Base-by-base conservation (phyloP, 1,140 invertebrate genomes). In the Drosophila gunungcola region DNA sequence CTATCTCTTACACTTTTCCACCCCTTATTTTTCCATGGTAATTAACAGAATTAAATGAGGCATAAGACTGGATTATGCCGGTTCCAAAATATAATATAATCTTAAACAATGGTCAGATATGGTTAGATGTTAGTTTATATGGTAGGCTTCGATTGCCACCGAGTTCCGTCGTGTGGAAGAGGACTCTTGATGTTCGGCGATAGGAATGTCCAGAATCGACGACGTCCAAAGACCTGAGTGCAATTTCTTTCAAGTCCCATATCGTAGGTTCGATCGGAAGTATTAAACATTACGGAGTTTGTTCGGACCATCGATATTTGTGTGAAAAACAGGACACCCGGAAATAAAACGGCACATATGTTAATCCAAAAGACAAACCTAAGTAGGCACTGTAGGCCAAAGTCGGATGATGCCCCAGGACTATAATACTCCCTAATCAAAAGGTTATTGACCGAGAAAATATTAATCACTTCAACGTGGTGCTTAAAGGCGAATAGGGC, bases 101-200 rank as follows among this genome's bases (percentile, higher is more conserved):
- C 13, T 53, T 39, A 25, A 29, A 38, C 36, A 45, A 46, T 29
- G 34, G 42, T 45, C 5, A 29, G 7, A 13, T 2, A 43, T 16
- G 10, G 3, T 16, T 34, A 21, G 11, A 42, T 25, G 6, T 43
- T 3, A 3, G 5, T 27, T 41, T 52, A 67, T 2, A 25, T 45
- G 16, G 36, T 25, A n/a, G 11, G 9, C 10, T 65, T 65, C 10
- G 45, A 65, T 36, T 27, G 29, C 61, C 61, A 64, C 21, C 55
- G 52, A 27, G 96, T 90, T 32, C 97, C 97, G 94, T 97, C 94
- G 45, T 95, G 94, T n/a, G 95, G 95, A 61, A 98, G 93, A 38
- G 95, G 93, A 53, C 97, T 97, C 12, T 93, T 69, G 27, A 97
- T 92, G 85, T 96, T 95, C 1, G 97, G 97, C 80, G 95, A 95